These are phyloP conservation scores for Drosophila setifemur DNA, from an alignment of 1,140 invertebrate species.

Conservation along the genomic window DNA sequence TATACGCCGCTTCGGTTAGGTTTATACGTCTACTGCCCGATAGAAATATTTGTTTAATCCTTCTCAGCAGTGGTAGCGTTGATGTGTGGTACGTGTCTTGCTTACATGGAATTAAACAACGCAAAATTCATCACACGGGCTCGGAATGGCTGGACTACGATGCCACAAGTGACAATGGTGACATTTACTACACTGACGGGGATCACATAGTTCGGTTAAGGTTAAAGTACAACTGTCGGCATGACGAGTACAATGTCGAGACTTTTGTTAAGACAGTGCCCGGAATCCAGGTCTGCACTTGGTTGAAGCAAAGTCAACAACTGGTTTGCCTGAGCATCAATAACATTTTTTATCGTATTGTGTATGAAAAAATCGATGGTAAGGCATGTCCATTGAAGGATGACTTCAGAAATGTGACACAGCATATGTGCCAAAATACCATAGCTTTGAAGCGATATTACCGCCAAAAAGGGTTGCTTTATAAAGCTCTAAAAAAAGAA, in stretches of 20 bases:
- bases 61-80: slow-evolving; percentile 60
- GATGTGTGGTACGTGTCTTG: slow-evolving; percentile 74
- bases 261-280: slow-evolving; percentile 35
- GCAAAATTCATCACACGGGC: slow-evolving; percentile 49
- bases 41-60: slow-evolving; percentile 54
- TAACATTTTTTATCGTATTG: slow-evolving; percentile 74
- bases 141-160: slow-evolving; percentile 60
- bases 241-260: slow-evolving; percentile 51
- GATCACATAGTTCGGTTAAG: slow-evolving; percentile 54
- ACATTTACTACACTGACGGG: slow-evolving; percentile 70
- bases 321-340: slow-evolving; percentile 72
- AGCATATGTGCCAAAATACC: slow-evolving; percentile 32
- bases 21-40: slow-evolving; percentile 49
- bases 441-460: slow-evolving; percentile 37
- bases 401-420: slow-evolving; percentile 16
- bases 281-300: slow-evolving; percentile 68
- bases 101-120: slow-evolving; percentile 37
- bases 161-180: slow-evolving; percentile 35
- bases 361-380: slow-evolving; percentile 18
- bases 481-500: slow-evolving; percentile 60
- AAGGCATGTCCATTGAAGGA: background rate
- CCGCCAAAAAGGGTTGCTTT: slow-evolving; percentile 12
- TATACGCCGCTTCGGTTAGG: slow-evolving; percentile 49
- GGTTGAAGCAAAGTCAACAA: slow-evolving; percentile 50
- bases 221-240: slow-evolving; percentile 38